These are phyloP conservation scores for Aegypius monachus DNA, from an alignment of 2,113 vertebrate species.

Conservation along the genomic window DNA sequence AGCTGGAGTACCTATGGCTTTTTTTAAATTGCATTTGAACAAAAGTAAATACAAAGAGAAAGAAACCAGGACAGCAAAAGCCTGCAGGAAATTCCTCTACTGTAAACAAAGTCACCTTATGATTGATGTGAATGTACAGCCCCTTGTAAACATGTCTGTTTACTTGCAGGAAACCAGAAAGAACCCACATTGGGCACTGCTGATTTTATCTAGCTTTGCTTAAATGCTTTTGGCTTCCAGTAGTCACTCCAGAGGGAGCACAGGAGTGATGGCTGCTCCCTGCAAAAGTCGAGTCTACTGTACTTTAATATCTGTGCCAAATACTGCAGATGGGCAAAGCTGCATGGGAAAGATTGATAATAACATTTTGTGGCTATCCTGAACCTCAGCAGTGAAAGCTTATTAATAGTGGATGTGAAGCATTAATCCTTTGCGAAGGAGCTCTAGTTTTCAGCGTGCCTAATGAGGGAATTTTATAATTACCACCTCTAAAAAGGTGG, in stretches of 20 bases:
- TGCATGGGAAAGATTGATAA: background rate
- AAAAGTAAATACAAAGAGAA: conserved; percentile 68
- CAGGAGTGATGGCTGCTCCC: background rate
- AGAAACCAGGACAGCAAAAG: conserved; percentile 67
- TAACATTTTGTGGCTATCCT: background rate
- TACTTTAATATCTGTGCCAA: conserved; percentile 12
- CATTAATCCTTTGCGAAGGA: background rate
- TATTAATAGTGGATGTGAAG: background rate
- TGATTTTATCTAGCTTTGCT: conserved; percentile 69
- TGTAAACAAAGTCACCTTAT: conserved; percentile 70
- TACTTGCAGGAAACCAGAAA: conserved; percentile 69
- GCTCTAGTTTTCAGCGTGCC: background rate
- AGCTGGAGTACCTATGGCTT: conserved; percentile 49
- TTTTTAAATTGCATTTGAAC: conserved; percentile 57
- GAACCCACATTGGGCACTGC: conserved; percentile 45
- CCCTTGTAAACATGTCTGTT: conserved; percentile 70
- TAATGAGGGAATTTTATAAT: background rate
- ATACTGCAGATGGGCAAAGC: background rate
- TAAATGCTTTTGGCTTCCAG: conserved; percentile 66
- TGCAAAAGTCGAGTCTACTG: background rate
- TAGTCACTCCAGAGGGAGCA: conserved; percentile 56
- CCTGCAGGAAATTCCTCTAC: conserved; percentile 63
- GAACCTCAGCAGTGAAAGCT: background rate
- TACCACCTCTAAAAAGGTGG: background rate
- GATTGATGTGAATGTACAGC: conserved; percentile 71